A percentile compares a stretch with the other conserved stretches of the same genome.
Conservation (phyloP, 2,888 invertebrate genomes). For the Lasiommata megera region DNA sequence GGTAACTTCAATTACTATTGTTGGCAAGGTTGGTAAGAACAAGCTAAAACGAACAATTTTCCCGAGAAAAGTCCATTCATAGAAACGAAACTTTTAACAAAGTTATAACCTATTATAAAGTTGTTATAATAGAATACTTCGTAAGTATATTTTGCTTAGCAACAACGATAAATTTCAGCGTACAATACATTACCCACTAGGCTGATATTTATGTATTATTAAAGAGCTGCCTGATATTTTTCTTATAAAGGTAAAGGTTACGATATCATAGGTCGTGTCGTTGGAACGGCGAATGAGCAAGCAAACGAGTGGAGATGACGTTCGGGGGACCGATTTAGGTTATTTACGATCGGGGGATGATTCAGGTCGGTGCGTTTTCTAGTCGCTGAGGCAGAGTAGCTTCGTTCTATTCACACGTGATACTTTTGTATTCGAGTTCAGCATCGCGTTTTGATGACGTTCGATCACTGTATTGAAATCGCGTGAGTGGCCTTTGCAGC, state of each 20-base stretch:
- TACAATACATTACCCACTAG: background rate
- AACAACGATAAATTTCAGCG: background rate
- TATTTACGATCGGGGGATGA: conserved; percentile 56
- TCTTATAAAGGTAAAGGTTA: conserved; percentile 4
- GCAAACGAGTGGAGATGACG: conserved; percentile 8
- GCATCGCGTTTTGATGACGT: too few relatives aligned
- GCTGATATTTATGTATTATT: background rate
- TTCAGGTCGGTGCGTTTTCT: conserved; percentile 67
- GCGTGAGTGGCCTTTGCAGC: too few relatives aligned
- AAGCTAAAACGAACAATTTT: background rate
- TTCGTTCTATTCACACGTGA: background rate
- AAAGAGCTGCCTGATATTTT: background rate
- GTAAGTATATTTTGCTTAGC: background rate
- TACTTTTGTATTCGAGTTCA: too few relatives aligned
- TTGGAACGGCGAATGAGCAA: conserved; percentile 6
- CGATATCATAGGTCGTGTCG: conserved; percentile 7
- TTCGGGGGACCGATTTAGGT: conserved; percentile 19
- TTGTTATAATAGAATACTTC: background rate
- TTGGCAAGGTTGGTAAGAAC: background rate
- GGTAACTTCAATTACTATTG: background rate
- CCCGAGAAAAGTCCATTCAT: background rate
- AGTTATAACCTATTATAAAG: background rate
- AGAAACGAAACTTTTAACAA: background rate
- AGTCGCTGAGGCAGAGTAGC: conserved; percentile 43
- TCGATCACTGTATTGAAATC: too few relatives aligned